Conservation (phyloP, 2,888 invertebrate species). For the Phyto melanocephala region DNA sequence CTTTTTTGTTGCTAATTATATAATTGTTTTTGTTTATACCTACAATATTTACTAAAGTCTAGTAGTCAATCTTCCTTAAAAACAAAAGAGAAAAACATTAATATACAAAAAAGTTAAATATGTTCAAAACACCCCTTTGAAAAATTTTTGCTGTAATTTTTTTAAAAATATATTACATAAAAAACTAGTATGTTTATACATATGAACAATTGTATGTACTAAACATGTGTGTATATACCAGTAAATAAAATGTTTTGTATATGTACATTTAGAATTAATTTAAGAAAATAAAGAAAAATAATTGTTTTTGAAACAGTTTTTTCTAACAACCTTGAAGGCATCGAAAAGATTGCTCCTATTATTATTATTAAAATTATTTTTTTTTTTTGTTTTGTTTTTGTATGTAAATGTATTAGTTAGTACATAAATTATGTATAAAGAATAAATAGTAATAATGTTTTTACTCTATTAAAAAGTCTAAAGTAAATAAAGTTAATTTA, state of each 20-base stretch:
- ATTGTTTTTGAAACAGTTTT: constrained; percentile 1
- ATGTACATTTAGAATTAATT: background rate
- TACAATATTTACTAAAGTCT: background rate
- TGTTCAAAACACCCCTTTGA: background rate
- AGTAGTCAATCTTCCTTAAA: constrained; percentile 1
- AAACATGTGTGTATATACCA: too few relatives aligned
- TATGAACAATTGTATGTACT: background rate
- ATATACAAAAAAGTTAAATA: background rate
- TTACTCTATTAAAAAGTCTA: constrained; percentile 4
- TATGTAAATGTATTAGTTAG: constrained; percentile 20
- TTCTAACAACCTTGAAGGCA: background rate
- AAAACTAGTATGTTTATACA: background rate
- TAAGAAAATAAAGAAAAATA: background rate
- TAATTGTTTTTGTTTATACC: constrained; percentile 21
- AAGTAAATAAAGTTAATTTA: background rate
- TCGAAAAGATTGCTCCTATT: background rate
- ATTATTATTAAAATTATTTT: background rate
- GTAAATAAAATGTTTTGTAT: too few relatives aligned
- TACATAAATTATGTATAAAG: background rate
- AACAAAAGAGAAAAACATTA: background rate
- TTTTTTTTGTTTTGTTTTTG: constrained; percentile 13
- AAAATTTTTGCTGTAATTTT: background rate
- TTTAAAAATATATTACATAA: background rate
- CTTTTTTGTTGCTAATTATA: constrained; percentile 26
- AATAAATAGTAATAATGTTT: constrained; percentile 6